Evolutionary conservation across 2,113 vertebrate species (phyloP).

Genomic region (Pantherophis guttatus): DNA sequence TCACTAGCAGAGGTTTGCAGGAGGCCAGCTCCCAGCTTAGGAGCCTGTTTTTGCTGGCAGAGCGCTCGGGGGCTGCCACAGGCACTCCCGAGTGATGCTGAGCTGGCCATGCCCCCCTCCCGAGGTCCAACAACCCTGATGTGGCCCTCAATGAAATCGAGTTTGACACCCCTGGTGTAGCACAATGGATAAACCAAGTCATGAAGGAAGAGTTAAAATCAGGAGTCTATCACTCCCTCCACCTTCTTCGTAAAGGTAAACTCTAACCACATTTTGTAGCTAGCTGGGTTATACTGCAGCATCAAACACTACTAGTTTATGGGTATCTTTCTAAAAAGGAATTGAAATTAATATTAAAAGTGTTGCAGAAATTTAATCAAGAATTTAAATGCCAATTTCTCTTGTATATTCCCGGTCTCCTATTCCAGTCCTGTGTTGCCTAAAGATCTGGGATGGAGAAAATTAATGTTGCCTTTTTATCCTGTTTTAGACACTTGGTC

Average conservation of each 20-base stretch:
- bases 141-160: too few species aligned
- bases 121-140: too few species aligned
- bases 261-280: neutral
- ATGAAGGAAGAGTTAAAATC: neutral
- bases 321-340: neutral
- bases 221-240: neutral
- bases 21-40: too few species aligned
- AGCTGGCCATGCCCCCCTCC: too few species aligned
- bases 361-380: neutral
- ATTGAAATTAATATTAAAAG: neutral
- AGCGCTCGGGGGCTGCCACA: too few species aligned
- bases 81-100: too few species aligned
- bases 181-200: neutral
- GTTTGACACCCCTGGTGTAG: neutral
- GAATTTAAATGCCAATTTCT: neutral
- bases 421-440: neutral
- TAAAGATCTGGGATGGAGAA: slow-evolving; percentile 1
- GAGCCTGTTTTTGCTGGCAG: too few species aligned
- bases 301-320: neutral
- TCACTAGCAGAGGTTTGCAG: too few species aligned
- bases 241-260: neutral
- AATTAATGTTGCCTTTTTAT: slow-evolving; percentile 4
- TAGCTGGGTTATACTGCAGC: neutral
- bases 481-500: neutral
- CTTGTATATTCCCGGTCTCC: neutral